Evolutionary conservation across 2,888 invertebrate species (phyloP).

Genomic region (Eristalinus aeneus): DNA sequence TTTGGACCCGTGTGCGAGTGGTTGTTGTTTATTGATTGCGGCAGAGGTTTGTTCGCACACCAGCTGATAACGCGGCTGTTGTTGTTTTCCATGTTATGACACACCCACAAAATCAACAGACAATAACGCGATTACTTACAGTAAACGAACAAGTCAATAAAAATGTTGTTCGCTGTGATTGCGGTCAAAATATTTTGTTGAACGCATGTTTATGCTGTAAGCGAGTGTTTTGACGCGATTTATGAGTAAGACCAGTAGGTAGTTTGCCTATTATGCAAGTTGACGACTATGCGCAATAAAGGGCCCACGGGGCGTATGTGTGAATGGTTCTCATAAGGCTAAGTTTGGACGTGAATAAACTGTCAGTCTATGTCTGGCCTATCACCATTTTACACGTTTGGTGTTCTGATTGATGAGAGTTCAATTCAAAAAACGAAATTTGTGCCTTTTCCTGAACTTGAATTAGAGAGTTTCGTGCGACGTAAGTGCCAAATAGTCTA

Average conservation of each 20-base stretch:
- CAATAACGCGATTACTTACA: neutral
- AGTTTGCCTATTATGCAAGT: no score
- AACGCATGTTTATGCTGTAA: neutral
- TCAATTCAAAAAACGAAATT: no score
- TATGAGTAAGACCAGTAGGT: neutral
- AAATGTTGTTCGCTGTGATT: neutral
- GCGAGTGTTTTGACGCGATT: neutral
- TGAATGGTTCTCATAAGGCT: no score
- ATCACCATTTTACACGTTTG: no score
- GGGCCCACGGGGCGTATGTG: no score
- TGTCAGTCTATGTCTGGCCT: no score
- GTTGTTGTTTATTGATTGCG: neutral
- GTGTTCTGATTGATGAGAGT: no score
- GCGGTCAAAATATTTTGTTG: neutral
- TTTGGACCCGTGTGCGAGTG: neutral
- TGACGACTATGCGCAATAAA: no score
- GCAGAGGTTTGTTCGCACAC: neutral
- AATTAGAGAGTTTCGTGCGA: no score
- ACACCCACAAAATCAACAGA: neutral
- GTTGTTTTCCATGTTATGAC: neutral
- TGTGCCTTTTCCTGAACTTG: no score
- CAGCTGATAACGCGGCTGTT: neutral
- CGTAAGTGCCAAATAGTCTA: no score
- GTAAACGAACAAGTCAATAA: neutral
- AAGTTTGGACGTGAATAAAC: no score